Evolutionary conservation across 2,113 vertebrate genomes (phyloP).

Genomic region (Dipodomys stephensi): DNA sequence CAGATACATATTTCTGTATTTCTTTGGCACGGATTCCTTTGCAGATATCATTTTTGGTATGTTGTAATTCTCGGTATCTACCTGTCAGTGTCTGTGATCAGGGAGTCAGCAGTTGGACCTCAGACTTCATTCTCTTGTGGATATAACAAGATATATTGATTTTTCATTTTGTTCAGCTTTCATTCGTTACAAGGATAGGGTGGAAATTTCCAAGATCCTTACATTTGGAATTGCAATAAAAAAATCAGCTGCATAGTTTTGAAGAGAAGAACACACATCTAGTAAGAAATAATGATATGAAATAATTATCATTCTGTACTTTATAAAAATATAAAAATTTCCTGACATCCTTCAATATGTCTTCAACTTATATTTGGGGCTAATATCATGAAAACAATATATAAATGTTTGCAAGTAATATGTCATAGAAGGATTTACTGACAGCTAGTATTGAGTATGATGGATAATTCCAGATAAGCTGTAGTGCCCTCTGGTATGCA

Average conservation of each 20-base stretch:
- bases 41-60: not conserved
- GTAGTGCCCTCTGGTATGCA: not conserved
- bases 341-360: not conserved
- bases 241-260: not conserved
- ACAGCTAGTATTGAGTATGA: not conserved
- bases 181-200: not conserved
- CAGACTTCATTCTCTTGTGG: not conserved
- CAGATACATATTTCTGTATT: not conserved
- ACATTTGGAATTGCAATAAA: not conserved
- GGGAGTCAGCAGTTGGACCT: not conserved
- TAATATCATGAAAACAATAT: not conserved
- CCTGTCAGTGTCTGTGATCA: not conserved
- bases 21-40: not conserved
- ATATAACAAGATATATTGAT: not conserved
- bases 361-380: not conserved
- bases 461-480: not conserved
- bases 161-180: conserved; percentile 16
- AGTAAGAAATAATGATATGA: not conserved
- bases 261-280: not conserved
- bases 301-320: not conserved
- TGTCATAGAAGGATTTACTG: not conserved
- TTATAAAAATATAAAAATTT: not conserved
- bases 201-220: not conserved
- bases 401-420: too few species aligned
- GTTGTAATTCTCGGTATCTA: not conserved